These are phyloP conservation scores for Cydia fagiglandana DNA, from an alignment of 1,140 invertebrate species.

Conservation along the genomic window DNA sequence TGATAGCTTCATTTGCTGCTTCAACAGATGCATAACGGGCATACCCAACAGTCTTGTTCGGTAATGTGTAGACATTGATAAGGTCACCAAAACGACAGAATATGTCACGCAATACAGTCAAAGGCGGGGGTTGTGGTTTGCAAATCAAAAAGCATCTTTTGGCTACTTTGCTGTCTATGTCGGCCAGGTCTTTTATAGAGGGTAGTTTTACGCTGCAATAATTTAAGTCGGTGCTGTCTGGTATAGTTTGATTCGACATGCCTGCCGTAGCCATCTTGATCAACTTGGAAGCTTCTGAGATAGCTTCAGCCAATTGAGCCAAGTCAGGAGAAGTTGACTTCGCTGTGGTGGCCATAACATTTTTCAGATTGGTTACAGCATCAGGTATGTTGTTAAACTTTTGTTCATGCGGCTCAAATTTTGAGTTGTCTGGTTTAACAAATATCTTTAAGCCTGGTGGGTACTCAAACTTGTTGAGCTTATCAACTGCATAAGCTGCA, in stretches of 20 bases:
- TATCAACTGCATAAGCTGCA: conserved; percentile 62
- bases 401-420: conserved; percentile 48
- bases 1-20: conserved; percentile 84
- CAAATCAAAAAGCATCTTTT: conserved; percentile 84
- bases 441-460: conserved; percentile 58
- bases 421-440: conserved; percentile 52
- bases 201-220: conserved; percentile 84
- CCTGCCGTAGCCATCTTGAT: conserved; percentile 62
- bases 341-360: conserved; percentile 48
- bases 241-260: conserved; percentile 44
- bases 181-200: conserved; percentile 84
- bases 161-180: conserved; percentile 71
- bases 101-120: conserved; percentile 90
- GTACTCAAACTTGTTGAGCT: conserved; percentile 65
- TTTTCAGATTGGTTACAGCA: conserved; percentile 52
- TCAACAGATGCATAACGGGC: conserved; percentile 90
- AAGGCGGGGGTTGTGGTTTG: conserved; percentile 88
- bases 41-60: conserved; percentile 94
- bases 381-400: conserved; percentile 49
- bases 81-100: conserved; percentile 95
- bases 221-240: conserved; percentile 53
- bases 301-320: conserved; percentile 59
- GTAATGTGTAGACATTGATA: conserved; percentile 94
- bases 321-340: conserved; percentile 56
- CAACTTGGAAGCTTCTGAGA: conserved; percentile 65